Base-by-base conservation (phyloP, 2,797 vertebrate species). In the Myotis findleyi region DNA sequence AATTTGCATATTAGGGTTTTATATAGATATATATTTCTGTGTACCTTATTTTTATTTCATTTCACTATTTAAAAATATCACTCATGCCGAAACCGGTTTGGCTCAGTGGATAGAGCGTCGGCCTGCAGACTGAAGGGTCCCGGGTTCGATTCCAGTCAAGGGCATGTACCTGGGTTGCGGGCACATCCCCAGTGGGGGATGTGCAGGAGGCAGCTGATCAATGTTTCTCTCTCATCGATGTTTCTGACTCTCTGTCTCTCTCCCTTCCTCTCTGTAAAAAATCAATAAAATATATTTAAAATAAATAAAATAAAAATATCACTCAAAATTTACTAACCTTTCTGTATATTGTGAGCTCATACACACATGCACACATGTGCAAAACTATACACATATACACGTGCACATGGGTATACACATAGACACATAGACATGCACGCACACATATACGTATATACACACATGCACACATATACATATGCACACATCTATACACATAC, bases 11-110 rank as follows among this genome's bases (percentile, higher is more conserved):
- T 27, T 62, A 62, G 59, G 25, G 6, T 62, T 62, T 62, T 30
- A 62, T 30, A 62, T 62, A 30, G 25, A 9, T 59, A 81, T 20
- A 41, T 41, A 91, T 81, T 64, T 87, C 23, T 71, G 11, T 64
- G 7, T 82, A 17, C 36, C 72, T 85, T 91, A 17, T 69, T 92
- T 94, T 91, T 49, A 25, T 87, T 89, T 92, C 1, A 1, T 44
- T 89, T 94, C 33, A n/a, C 12, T 87, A 49, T 51, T 44, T 77
- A 51, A 92, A 95, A 92, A 82, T 4, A 51, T 59, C 30, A 76
- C 1, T 93, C 49, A 79, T 33, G 33, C 33, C 33, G 33, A 33
- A 33, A 33, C 33, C 33, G 33, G 33, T 33, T 33, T 33, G 33
- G 33, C 33, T 33, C 33, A 33, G 33, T 33, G 33, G 33, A 33